Percentiles rank a stretch among this genome's conserved stretches.
Evolutionary conservation across 2,113 vertebrate genomes (phyloP).

Genomic region (Campylomormyrus numenius): DNA sequence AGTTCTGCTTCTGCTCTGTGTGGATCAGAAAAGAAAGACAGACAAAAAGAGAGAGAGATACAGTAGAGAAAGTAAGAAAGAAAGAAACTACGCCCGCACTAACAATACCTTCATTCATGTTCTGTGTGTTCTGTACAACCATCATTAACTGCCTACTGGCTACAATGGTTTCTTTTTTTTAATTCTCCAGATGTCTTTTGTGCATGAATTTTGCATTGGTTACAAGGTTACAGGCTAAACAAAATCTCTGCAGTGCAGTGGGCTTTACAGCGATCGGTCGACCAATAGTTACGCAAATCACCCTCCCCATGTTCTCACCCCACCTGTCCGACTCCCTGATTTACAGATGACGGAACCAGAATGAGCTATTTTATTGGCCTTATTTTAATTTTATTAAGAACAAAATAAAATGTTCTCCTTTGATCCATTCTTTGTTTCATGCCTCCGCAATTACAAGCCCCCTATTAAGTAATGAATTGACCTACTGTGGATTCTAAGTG

Average conservation of each 20-base stretch:
- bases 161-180: not conserved
- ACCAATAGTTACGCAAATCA: not conserved
- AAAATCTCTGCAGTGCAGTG: not conserved
- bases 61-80: not conserved
- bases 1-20: not conserved
- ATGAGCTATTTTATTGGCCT: slow-evolving; percentile 12
- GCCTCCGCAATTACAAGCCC: slow-evolving; percentile 19
- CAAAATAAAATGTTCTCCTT: not conserved
- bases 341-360: not conserved
- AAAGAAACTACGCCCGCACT: not conserved
- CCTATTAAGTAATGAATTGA: slow-evolving; percentile 21
- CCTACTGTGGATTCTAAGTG: slow-evolving; percentile 7
- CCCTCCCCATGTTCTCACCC: not conserved
- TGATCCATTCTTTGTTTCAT: slow-evolving; percentile 22
- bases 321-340: not conserved
- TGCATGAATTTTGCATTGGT: not conserved
- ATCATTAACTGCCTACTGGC: not conserved
- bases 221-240: not conserved
- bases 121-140: not conserved
- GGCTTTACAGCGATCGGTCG: not conserved
- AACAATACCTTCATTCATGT: not conserved
- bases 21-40: not conserved
- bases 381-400: slow-evolving; percentile 7
- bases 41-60: not conserved
- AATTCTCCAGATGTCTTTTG: not conserved